Conservation (phyloP, 2,888 invertebrate species). For the Matsumyia berberina region DNA sequence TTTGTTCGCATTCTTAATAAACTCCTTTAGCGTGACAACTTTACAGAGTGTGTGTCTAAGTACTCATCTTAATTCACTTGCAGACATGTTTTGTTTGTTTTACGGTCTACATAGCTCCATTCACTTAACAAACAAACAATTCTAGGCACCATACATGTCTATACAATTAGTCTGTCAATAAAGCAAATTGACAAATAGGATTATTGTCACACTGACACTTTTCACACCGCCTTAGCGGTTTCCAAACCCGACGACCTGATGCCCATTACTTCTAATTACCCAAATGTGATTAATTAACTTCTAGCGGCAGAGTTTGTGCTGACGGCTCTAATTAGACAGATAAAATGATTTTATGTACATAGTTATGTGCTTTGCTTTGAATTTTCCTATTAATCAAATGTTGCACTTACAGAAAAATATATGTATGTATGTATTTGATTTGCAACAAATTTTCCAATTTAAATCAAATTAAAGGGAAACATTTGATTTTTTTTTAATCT, state of each 20-base stretch:
- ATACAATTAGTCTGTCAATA: not conserved
- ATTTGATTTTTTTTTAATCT: not conserved
- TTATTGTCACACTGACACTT: not conserved
- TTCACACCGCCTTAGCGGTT: not conserved
- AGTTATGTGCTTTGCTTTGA: not conserved
- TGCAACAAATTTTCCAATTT: not conserved
- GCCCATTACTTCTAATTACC: constrained; percentile 21
- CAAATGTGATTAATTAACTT: constrained; percentile 31
- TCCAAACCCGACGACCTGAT: not conserved
- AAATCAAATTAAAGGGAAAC: not conserved
- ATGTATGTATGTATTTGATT: not conserved
- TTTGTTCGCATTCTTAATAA: too few species aligned
- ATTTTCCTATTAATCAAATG: constrained; percentile 10
- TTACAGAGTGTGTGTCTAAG: too few species aligned
- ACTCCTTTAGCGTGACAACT: too few species aligned
- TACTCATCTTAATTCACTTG: too few species aligned
- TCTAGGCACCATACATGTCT: not conserved
- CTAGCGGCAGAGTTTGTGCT: not conserved
- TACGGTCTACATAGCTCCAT: too few species aligned
- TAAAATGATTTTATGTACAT: constrained; percentile 2
- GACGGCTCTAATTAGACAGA: constrained; percentile 22
- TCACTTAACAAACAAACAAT: too few species aligned
- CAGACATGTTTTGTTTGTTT: too few species aligned
- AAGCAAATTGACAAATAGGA: constrained; percentile 15
- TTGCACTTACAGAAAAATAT: not conserved